A percentile compares a stretch with the other conserved stretches of the same genome.
Evolutionary conservation across 2,113 vertebrate genomes (phyloP).

Genomic region (Xenopus borealis): DNA sequence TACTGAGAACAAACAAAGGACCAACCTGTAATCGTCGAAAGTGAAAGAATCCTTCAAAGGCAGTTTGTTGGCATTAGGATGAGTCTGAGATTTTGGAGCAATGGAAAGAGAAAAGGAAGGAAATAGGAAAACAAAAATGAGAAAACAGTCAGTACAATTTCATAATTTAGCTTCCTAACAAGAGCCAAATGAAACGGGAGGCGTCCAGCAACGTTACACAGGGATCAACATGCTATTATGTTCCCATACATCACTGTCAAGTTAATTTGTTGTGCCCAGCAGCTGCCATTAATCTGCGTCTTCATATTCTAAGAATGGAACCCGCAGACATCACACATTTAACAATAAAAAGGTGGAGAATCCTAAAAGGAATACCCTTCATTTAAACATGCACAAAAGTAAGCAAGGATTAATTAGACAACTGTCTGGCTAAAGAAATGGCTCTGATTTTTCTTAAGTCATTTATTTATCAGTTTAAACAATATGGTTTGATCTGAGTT

Average conservation of each 20-base stretch:
- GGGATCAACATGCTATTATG: constrained; percentile 78
- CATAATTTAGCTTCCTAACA: constrained; percentile 86
- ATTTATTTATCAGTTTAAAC: too few relatives aligned
- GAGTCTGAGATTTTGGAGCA: constrained; percentile 73
- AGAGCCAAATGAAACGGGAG: constrained; percentile 83
- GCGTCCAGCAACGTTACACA: constrained; percentile 68
- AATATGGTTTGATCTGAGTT: too few relatives aligned
- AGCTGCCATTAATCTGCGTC: constrained; percentile 92
- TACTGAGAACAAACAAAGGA: constrained; percentile 43
- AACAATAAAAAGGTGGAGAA: constrained; percentile 65
- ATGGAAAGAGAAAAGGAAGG: constrained; percentile 42
- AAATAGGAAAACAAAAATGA: constrained; percentile 57
- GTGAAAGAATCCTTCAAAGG: constrained; percentile 97
- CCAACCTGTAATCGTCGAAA: constrained; percentile 98
- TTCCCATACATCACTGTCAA: constrained; percentile 94
- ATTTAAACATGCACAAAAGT: constrained; percentile 20
- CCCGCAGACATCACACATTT: constrained; percentile 64
- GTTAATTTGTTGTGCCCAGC: constrained; percentile 96
- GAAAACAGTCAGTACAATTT: constrained; percentile 83
- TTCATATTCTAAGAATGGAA: constrained; percentile 80
- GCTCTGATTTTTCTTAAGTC: too few relatives aligned
- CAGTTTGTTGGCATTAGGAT: constrained; percentile 93
- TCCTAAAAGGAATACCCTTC: constrained; percentile 15
- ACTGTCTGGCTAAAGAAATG: background rate
- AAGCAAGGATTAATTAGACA: constrained; percentile 36